These are phyloP conservation scores for Aethes cnicana DNA, from an alignment of 2,888 invertebrate genomes.

Conservation along the genomic window DNA sequence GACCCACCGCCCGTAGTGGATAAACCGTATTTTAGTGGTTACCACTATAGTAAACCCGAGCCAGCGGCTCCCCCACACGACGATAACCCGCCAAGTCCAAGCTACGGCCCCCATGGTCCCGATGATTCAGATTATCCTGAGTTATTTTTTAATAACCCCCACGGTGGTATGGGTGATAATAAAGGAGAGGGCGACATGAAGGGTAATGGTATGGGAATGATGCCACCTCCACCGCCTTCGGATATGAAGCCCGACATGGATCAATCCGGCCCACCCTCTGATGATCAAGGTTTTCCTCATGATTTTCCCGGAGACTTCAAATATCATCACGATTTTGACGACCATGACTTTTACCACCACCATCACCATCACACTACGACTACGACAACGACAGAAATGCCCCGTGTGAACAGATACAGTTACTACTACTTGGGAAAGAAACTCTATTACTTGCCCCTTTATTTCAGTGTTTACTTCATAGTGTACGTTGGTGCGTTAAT, in stretches of 20 bases:
- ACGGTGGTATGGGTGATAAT: slow-evolving; percentile 43
- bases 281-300: slow-evolving; percentile 70
- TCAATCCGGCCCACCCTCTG: slow-evolving; percentile 45
- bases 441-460: slow-evolving; percentile 88
- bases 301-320: slow-evolving; percentile 74
- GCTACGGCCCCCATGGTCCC: slow-evolving; percentile 53
- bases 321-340: slow-evolving; percentile 69
- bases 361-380: slow-evolving; percentile 68
- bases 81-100: slow-evolving; percentile 36
- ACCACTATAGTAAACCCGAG: slow-evolving; percentile 56
- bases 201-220: slow-evolving; percentile 57
- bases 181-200: slow-evolving; percentile 52
- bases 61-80: slow-evolving; percentile 44
- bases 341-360: slow-evolving; percentile 54
- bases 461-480: slow-evolving; percentile 88
- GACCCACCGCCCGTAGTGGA: slow-evolving; percentile 46
- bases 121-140: slow-evolving; percentile 63
- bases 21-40: slow-evolving; percentile 50
- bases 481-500: slow-evolving; percentile 87
- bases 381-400: slow-evolving; percentile 76
- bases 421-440: slow-evolving; percentile 89
- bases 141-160: slow-evolving; percentile 59
- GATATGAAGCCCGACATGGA: slow-evolving; percentile 52
- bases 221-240: slow-evolving; percentile 55
- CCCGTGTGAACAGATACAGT: slow-evolving; percentile 85